phyloP scores from a whole-genome alignment of 1,140 invertebrate species.

The Diabrotica virgifera region DNA sequence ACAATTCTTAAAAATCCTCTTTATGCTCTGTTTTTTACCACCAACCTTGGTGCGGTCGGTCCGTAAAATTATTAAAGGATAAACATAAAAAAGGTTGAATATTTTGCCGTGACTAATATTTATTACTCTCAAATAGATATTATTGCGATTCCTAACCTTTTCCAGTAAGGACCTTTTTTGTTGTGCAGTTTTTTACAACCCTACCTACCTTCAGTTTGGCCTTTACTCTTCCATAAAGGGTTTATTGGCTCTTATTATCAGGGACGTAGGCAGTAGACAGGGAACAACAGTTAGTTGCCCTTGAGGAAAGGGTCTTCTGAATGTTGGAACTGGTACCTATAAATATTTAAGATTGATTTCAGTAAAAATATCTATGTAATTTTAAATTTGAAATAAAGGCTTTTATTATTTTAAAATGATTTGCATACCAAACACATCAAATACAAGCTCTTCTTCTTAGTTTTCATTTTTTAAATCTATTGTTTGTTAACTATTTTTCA shows the following conservation, averaged over 20 bases:
- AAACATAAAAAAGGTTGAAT: constrained; percentile 9
- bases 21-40: background rate
- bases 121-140: constrained; percentile 12
- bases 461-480: no score
- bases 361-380: no score
- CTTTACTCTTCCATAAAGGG: constrained; percentile 25
- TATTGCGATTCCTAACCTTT: constrained; percentile 5
- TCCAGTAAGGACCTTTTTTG: constrained; percentile 11
- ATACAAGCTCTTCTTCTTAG: no score
- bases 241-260: constrained; percentile 19
- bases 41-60: constrained; percentile 12
- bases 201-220: constrained; percentile 21
- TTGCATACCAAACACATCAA: no score
- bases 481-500: no score
- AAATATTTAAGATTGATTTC: no score
- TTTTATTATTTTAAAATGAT: no score
- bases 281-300: no score
- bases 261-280: no score
- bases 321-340: no score
- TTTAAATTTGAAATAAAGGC: no score
- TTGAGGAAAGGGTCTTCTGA: no score
- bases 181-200: constrained; percentile 24
- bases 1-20: constrained; percentile 1
- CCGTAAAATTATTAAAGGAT: constrained; percentile 17
- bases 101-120: constrained; percentile 15